These are phyloP conservation scores for Morone saxatilis DNA, from an alignment of 2,113 vertebrate species.

Conservation along the genomic window DNA sequence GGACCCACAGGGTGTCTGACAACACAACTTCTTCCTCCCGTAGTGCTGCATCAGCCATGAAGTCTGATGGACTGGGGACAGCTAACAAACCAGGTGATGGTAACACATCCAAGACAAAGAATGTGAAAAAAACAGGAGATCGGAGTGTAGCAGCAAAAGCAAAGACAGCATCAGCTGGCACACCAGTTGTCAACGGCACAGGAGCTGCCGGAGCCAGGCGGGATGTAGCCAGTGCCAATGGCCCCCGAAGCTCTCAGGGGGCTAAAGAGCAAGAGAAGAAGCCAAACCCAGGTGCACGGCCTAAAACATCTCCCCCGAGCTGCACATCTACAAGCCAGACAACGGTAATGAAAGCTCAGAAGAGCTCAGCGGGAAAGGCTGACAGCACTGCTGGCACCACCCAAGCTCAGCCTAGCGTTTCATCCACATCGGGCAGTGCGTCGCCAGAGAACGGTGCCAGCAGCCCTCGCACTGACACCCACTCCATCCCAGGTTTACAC, in stretches of 20 bases:
- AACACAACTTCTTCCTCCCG: slow-evolving; percentile 66
- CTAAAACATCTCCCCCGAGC: slow-evolving; percentile 85
- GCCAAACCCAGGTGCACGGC: slow-evolving; percentile 86
- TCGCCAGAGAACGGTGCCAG: slow-evolving; percentile 83
- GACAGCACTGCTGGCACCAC: slow-evolving; percentile 64
- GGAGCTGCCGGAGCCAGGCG: slow-evolving; percentile 79
- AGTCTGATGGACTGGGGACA: slow-evolving; percentile 92
- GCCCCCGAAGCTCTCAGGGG: slow-evolving; percentile 81
- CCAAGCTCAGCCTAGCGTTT: slow-evolving; percentile 60
- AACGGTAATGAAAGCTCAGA: slow-evolving; percentile 83
- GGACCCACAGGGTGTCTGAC: slow-evolving; percentile 74
- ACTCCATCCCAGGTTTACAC: slow-evolving; percentile 78
- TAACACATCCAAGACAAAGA: slow-evolving; percentile 87
- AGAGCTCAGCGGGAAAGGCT: slow-evolving; percentile 80
- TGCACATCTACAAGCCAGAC: slow-evolving; percentile 75
- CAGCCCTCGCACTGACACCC: slow-evolving; percentile 75
- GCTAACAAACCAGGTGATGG: slow-evolving; percentile 87
- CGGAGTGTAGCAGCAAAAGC: slow-evolving; percentile 85
- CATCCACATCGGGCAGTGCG: slow-evolving; percentile 81
- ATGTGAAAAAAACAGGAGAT: slow-evolving; percentile 85
- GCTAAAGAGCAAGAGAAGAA: slow-evolving; percentile 86
- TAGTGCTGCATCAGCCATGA: slow-evolving; percentile 89
- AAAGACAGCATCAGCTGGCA: slow-evolving; percentile 84
- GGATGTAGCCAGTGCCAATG: slow-evolving; percentile 79
- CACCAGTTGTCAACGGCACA: slow-evolving; percentile 86